Conservation (phyloP, 1,140 invertebrate genomes). For the Dryas iulia region DNA sequence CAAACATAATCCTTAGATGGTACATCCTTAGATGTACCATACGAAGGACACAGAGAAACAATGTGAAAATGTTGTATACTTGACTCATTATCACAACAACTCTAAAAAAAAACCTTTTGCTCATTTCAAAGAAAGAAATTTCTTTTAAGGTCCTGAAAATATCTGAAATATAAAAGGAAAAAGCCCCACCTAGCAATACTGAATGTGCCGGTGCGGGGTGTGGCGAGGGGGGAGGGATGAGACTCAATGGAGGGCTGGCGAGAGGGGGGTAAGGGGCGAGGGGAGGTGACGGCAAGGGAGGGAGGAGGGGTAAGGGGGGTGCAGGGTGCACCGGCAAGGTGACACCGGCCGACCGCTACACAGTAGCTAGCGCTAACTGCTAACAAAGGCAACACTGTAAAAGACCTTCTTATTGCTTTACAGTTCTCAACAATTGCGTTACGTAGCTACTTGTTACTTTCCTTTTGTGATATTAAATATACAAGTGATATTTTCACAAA, state of each 20-base stretch:
- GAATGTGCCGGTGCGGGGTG: background rate
- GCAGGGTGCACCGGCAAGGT: background rate
- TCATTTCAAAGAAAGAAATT: constrained; percentile 7
- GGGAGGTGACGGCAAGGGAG: no score
- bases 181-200: constrained; percentile 8
- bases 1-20: background rate
- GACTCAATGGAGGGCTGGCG: background rate
- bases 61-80: background rate
- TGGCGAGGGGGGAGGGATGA: background rate
- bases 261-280: background rate
- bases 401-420: constrained; percentile 15
- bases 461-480: background rate
- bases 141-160: constrained; percentile 9
- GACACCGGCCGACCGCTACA: constrained; percentile 10
- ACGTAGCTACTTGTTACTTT: background rate
- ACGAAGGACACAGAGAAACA: background rate
- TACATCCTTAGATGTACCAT: no score
- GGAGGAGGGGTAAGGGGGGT: background rate
- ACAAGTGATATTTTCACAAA: background rate
- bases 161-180: constrained; percentile 17
- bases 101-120: background rate
- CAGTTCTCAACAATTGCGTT: constrained; percentile 5
- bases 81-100: background rate
- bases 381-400: constrained; percentile 17
- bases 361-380: constrained; percentile 10